phyloP scores from a whole-genome alignment of 2,888 invertebrate genomes.

The Pecten maximus region DNA sequence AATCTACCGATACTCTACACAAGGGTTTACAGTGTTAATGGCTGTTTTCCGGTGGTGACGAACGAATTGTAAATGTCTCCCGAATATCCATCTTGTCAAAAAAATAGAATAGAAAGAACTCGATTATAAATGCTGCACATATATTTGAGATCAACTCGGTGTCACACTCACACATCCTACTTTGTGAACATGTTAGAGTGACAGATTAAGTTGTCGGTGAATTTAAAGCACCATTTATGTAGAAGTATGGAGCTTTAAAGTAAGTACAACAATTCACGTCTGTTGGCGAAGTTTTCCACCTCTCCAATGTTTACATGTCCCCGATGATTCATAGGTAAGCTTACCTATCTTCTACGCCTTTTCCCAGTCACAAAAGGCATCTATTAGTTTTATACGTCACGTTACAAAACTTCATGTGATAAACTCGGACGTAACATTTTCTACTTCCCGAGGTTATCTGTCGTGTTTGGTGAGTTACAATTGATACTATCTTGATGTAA shows the following conservation, averaged over 20 bases:
- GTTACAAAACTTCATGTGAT: not conserved
- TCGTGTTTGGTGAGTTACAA: not conserved
- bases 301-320: not conserved
- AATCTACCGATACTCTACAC: not conserved
- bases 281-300: not conserved
- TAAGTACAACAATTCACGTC: not conserved
- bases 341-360: slow-evolving; percentile 24
- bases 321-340: not conserved
- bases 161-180: not conserved
- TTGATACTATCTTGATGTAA: not conserved
- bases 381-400: not conserved
- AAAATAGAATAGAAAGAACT: not conserved
- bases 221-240: slow-evolving; percentile 1
- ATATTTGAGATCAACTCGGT: not conserved
- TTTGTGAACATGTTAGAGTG: not conserved
- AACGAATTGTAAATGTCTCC: not conserved
- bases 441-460: not conserved
- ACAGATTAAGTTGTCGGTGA: not conserved
- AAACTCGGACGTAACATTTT: not conserved
- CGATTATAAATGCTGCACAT: slow-evolving; percentile 4
- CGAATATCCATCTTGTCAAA: not conserved
- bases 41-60: not conserved
- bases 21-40: not conserved
- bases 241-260: not conserved
- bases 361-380: slow-evolving; percentile 8